Evolutionary conservation across 2,113 vertebrate genomes (phyloP), one percentile per base, ranked within the genome.

Genomic region (Oenanthe melanoleuca): DNA sequence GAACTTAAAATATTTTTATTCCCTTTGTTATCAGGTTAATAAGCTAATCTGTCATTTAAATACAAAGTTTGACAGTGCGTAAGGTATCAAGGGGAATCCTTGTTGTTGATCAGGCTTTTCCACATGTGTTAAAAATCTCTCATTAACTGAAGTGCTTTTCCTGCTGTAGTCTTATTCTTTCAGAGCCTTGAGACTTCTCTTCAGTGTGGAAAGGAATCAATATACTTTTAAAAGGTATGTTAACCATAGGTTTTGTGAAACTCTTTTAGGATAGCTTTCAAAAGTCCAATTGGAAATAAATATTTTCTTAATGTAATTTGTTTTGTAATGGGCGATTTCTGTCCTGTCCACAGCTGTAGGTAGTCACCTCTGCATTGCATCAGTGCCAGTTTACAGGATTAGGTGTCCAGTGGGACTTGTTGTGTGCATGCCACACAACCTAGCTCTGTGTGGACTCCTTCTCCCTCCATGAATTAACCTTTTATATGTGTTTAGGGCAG

Each of bases 191-290:
- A 98, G 98, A n/a, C 99, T 99, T 97, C 98, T 99, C 88, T 99
- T 99, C 92, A 99, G 98, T 70, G 98, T 99, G 97, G 99, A 99
- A 98, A 98, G 98, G 97, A 99, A 99, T 96, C 94, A 97, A 84
- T 98, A 98, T 89, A 97, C 98, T 57, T 99, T 99, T 93, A 99
- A 99, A 98, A 99, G 98, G 98, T 99, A 98, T 33, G 49, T 71
- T 91, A 82, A 67, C 52, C 50, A 66, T 65, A 55, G 38, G 23
- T 53, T 73, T 60, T 57, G 28, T 69, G 49, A 52, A 71, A 40
- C 5, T 47, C 34, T 47, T 55, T 63, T 70, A 81, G 29, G n/a
- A 44, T 38, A 44, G 19, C 18, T 90, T 92, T 88, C 53, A 65
- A 18, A 80, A 77, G 26, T 89, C 31, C 53, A n/a, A 5, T 82